Percentiles rank a stretch among this genome's conserved stretches.
These are phyloP conservation scores for Drosophila sproati DNA, from an alignment of 1,140 invertebrate species.

Conservation along the genomic window DNA sequence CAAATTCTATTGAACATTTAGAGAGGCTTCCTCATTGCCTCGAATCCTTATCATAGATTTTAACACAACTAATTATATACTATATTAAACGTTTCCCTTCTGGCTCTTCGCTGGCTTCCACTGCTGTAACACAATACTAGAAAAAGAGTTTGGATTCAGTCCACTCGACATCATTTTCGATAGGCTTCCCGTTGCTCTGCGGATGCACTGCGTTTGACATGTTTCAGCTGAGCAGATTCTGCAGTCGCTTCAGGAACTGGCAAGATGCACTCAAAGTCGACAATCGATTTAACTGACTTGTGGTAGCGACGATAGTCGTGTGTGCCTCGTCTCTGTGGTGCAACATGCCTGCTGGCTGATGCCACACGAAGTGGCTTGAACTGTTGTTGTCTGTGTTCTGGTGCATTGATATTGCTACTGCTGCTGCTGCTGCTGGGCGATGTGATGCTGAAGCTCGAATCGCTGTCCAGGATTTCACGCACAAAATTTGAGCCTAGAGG, in stretches of 20 bases:
- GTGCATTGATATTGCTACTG: background rate
- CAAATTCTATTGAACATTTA: background rate
- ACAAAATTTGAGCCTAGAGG: slow-evolving; percentile 17
- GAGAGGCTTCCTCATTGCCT: background rate
- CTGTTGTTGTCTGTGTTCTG: background rate
- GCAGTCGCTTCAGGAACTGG: slow-evolving; percentile 85
- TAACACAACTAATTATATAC: too few species aligned
- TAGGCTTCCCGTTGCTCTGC: background rate
- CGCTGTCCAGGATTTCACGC: slow-evolving; percentile 7
- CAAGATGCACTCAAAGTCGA: background rate
- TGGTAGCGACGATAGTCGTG: slow-evolving; percentile 40
- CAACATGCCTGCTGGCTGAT: background rate
- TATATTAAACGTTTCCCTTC: too few species aligned
- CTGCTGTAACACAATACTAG: too few species aligned
- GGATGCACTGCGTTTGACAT: background rate
- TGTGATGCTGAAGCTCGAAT: background rate
- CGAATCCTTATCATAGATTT: too few species aligned
- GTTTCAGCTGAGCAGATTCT: slow-evolving; percentile 51
- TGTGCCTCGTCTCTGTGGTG: background rate
- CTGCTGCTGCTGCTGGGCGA: background rate
- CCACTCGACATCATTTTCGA: too few species aligned
- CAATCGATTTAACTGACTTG: slow-evolving; percentile 26
- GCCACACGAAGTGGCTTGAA: slow-evolving; percentile 12
- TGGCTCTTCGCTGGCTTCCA: too few species aligned
- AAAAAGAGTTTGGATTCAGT: too few species aligned